These are phyloP conservation scores for Carapus acus DNA, from an alignment of 2,797 vertebrate genomes.

Conservation along the genomic window DNA sequence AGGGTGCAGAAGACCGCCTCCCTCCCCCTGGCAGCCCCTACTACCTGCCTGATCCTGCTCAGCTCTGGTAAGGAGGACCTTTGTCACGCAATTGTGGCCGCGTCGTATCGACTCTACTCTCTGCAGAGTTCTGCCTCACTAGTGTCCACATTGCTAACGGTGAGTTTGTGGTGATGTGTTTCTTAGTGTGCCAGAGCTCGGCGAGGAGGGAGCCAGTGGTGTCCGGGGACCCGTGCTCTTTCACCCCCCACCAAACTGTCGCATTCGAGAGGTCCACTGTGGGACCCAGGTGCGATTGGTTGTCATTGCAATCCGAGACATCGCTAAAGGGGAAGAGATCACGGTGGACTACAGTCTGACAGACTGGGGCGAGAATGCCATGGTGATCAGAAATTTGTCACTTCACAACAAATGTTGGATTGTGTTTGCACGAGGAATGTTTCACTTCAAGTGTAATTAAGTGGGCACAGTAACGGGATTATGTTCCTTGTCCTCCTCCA, in stretches of 20 bases:
- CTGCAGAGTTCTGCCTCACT: too few relatives aligned
- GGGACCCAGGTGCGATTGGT: constrained; percentile 77
- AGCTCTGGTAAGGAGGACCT: constrained; percentile 68
- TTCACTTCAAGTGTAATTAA: background rate
- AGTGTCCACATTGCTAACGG: background rate
- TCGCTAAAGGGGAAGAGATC: constrained; percentile 79
- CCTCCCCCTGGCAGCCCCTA: constrained; percentile 75
- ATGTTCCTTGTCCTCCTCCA: constrained; percentile 35
- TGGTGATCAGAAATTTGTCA: constrained; percentile 58
- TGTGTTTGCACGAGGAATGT: background rate
- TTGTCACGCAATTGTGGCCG: background rate
- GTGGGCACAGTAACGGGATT: background rate
- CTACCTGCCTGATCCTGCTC: constrained; percentile 75
- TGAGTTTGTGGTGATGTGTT: constrained; percentile 4
- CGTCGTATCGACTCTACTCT: background rate
- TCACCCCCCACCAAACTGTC: constrained; percentile 76
- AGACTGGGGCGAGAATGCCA: constrained; percentile 76
- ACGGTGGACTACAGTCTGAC: constrained; percentile 80
- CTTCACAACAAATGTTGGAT: background rate
- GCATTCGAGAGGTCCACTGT: constrained; percentile 78
- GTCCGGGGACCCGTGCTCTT: constrained; percentile 75
- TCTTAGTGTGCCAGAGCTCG: constrained; percentile 73
- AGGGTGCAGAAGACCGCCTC: constrained; percentile 72
- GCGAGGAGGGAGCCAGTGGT: constrained; percentile 71
- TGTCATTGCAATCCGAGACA: constrained; percentile 78